Evolutionary conservation across 2,113 vertebrate genomes (phyloP).

Genomic region (Carettochelys insculpta): DNA sequence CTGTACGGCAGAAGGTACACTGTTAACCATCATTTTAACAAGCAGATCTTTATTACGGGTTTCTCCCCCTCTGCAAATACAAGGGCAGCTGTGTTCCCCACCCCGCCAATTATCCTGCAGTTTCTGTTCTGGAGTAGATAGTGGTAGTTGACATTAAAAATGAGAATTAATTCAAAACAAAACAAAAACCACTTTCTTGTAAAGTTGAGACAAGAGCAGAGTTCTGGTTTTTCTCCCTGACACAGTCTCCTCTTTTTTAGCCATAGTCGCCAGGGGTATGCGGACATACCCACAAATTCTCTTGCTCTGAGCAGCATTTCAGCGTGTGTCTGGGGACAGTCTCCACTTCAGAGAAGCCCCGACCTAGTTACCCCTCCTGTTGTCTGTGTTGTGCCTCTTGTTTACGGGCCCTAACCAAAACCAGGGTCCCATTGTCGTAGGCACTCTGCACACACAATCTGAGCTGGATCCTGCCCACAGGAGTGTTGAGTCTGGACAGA

Average conservation of each 20-base stretch:
- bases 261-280: conserved; percentile 6
- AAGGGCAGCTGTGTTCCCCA: conserved; percentile 80
- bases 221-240: neutral
- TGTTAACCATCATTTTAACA: conserved; percentile 84
- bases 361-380: conserved; percentile 52
- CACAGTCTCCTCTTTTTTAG: neutral
- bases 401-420: neutral
- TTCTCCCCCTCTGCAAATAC: conserved; percentile 63
- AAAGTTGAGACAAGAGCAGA: neutral
- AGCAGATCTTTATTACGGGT: conserved; percentile 83
- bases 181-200: conserved; percentile 50
- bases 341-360: conserved; percentile 55
- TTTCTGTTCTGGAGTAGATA: conserved; percentile 74
- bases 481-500: neutral
- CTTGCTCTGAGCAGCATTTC: rapidly evolving
- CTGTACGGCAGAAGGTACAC: conserved; percentile 75
- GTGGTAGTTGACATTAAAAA: conserved; percentile 77
- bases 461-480: neutral
- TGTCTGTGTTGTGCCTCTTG: conserved; percentile 22
- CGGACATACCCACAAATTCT: conserved; percentile 31
- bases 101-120: conserved; percentile 79
- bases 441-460: neutral
- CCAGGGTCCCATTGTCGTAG: neutral
- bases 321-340: conserved; percentile 1
- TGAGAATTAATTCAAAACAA: conserved; percentile 68